Evolutionary conservation across 2,797 vertebrate species (phyloP).

Genomic region (Meriones psammophilus): DNA sequence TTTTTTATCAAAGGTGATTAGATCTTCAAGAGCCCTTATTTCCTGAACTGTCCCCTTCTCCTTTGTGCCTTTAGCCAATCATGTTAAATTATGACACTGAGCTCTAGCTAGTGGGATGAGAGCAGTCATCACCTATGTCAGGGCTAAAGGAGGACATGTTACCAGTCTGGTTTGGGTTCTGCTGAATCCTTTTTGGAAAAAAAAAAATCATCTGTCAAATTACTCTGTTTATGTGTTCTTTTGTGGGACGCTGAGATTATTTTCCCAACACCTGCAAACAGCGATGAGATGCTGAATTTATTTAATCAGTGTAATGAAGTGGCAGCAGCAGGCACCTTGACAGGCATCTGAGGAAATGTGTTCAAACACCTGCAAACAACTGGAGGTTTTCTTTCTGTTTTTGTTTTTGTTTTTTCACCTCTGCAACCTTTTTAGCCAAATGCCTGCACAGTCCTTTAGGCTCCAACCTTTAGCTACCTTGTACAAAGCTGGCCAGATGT

Average conservation of each 20-base stretch:
- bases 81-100: too few relatives aligned
- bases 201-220: background rate
- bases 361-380: constrained; percentile 7
- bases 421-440: constrained; percentile 29
- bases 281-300: background rate
- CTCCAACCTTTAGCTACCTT: background rate
- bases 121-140: background rate
- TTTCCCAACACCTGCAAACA: background rate
- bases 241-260: background rate
- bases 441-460: background rate
- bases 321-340: background rate
- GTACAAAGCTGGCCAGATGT: background rate
- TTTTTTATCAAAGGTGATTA: background rate
- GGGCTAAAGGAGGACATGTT: background rate
- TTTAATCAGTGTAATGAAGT: constrained; percentile 8
- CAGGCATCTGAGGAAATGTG: constrained; percentile 11
- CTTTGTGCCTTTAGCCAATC: background rate
- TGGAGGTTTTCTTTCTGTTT: background rate
- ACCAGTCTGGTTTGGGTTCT: background rate
- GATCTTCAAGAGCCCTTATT: background rate
- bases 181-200: background rate
- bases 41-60: background rate
- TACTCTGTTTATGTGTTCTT: background rate
- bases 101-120: background rate
- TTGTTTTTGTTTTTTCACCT: background rate